Evolutionary conservation across 2,888 invertebrate genomes (phyloP).

Genomic region (Carpatolechia fugitivella): DNA sequence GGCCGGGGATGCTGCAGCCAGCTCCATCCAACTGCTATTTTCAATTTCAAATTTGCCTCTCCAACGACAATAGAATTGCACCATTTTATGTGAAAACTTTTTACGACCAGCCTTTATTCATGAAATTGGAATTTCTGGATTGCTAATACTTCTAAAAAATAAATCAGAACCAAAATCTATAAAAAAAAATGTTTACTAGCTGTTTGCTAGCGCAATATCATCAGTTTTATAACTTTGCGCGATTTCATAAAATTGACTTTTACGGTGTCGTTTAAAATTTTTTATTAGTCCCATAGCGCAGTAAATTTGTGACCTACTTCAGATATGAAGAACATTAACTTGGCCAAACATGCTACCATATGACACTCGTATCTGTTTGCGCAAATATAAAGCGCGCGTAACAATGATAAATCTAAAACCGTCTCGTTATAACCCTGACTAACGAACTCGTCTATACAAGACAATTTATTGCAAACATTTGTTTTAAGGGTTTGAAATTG

Average conservation of each 20-base stretch:
- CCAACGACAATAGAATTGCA: constrained; percentile 59
- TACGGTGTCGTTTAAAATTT: neutral
- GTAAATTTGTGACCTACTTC: constrained; percentile 7
- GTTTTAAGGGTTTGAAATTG: no score
- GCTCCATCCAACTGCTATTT: constrained; percentile 59
- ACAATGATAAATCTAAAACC: no score
- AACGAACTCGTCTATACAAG: no score
- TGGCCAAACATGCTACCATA: neutral
- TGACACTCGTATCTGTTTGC: neutral
- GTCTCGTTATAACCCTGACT: no score
- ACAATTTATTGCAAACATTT: no score
- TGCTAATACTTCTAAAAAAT: constrained; percentile 19
- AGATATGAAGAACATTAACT: neutral
- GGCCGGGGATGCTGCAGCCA: constrained; percentile 40
- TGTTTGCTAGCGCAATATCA: neutral
- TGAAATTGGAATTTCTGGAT: constrained; percentile 44
- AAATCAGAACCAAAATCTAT: neutral
- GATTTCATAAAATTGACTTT: neutral
- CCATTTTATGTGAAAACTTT: constrained; percentile 56
- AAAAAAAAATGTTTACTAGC: neutral
- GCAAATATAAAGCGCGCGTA: no score
- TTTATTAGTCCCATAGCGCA: neutral
- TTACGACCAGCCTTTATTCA: constrained; percentile 45
- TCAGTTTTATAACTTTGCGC: neutral
- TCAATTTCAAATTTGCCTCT: constrained; percentile 69